Evolutionary conservation across 1,140 invertebrate species (phyloP), one percentile per base, ranked within the genome.

Genomic region (Chrysopa pallens): DNA sequence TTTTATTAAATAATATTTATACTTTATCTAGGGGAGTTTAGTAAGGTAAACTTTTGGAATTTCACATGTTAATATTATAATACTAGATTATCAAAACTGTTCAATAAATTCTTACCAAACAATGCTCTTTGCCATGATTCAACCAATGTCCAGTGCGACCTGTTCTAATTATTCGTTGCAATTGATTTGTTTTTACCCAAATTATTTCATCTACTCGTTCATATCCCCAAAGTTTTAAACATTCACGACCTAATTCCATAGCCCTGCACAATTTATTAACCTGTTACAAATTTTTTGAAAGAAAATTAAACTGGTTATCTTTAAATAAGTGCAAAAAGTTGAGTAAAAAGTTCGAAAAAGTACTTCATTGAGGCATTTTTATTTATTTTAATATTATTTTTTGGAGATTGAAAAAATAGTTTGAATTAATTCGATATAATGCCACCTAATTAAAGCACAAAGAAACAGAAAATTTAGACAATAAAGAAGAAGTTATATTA

Each of bases 71-170:
- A 31, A 31, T 31, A 36, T 31, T 31, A 42, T 9, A 40, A 14
- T 38, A 9, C 13, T 14, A 14, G 29, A 38, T 27, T 39, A 23
- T n/a, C n/a, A n/a, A n/a, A n/a, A n/a, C n/a, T n/a, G n/a, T 12
- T 17, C 6, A 17, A 43, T n/a, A 12, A 33, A 29, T 36, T 33
- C 57, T 58, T 42, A 84, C 91, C 48, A 98, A 63, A 66, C 94
- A 98, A 58, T 98, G 94, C 61, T 98, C 94, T 62, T 98, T 98
- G 11, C 93, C 94, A 61, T 98, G 94, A 62, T 98, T 98, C 4
- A 98, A 63, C 94, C 94, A 98, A 66, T 98, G 94, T 0, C 92
- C 93, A 0, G 92, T 96, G 43, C 92, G 70, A 1, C 93, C 94
- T 0, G 94, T 97, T 38, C 94, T 69, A 51, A 98, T 98, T 46